Conservation (phyloP, 2,113 vertebrate species). For the Gopherus evgoodei region DNA sequence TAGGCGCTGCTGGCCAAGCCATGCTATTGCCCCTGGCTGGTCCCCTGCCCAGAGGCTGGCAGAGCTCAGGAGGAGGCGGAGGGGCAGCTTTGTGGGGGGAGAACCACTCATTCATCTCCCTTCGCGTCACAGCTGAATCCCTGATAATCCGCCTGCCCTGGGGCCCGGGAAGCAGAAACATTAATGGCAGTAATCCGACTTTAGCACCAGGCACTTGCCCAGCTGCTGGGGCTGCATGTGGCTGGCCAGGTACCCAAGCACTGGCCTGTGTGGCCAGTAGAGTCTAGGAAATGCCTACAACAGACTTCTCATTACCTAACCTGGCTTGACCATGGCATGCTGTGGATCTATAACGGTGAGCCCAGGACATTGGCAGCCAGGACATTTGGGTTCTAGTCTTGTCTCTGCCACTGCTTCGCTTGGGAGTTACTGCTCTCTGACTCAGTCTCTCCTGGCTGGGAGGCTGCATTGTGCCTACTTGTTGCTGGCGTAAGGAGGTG, state of each 20-base stretch:
- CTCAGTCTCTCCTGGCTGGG: neutral
- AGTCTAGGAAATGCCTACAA: neutral
- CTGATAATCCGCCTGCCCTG: slow-evolving; percentile 32
- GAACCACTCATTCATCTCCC: neutral
- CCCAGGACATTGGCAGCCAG: neutral
- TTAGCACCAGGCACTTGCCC: slow-evolving; percentile 33
- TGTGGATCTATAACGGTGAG: neutral
- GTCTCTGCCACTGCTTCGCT: neutral
- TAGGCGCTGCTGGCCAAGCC: neutral
- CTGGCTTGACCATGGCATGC: neutral
- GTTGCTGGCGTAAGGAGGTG: too few relatives aligned
- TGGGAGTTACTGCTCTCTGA: neutral
- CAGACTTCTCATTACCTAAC: slow-evolving; percentile 12
- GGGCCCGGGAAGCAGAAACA: neutral
- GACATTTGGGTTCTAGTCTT: rapidly evolving
- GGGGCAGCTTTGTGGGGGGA: neutral
- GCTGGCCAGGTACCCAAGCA: slow-evolving; percentile 31
- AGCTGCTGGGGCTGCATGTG: neutral
- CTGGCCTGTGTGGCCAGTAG: neutral
- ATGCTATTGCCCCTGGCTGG: neutral
- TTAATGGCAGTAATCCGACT: slow-evolving; percentile 66
- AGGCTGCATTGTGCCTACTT: too few relatives aligned
- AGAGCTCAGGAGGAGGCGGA: neutral
- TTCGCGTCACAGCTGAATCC: slow-evolving; percentile 32
- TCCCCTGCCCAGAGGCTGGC: neutral